Evolutionary conservation across 2,797 vertebrate genomes (phyloP), one percentile per base, ranked within the genome.

Genomic region (Labeo calbasu): DNA sequence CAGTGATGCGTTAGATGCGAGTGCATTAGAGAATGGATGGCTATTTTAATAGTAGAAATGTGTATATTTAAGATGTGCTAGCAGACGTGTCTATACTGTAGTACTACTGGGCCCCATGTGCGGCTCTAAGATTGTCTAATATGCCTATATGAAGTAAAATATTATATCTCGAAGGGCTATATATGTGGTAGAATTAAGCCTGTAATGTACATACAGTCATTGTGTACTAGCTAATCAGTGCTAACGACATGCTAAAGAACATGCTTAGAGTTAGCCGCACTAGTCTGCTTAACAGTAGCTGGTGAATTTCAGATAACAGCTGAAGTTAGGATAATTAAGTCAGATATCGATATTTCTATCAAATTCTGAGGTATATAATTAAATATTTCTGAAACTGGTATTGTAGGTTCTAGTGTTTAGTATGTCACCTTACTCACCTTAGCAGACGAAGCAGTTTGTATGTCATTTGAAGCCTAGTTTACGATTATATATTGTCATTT

Each of bases 1-100:
- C 1, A 3, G 0, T 28, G 95, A 95, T 95, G 7, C 88, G 5
- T 95, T 93, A 93, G 95, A 95, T 96, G 88, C 21, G 23, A 11
- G 0, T 0, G 0, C 50, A 78, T 79, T 3, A 2, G 12, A 4
- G 0, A 1, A 10, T 82, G 94, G 95, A 96, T 96, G 95, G 92
- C 84, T 5, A 2, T 59, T 87, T n/a, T 48, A 32, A 14, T 2
- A 0, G 1, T 0, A 0, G 0, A 32, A 79, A 87, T 89, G 0
- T 55, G 32, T 32, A 15, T 2, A 15, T 21, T 19, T 75, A 13
- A 36, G 19, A 43, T 32, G 19, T 61, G 83, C 51, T 84, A 81
- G 63, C 75, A 40, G 84, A 68, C 72, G 79, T 81, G 59, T 10
- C 40, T 15, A 6, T 46, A 32, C 19, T 50, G 8, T 4, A 36